Base-by-base conservation (phyloP, 2,113 vertebrate genomes). In the Hystrix brachyura region DNA sequence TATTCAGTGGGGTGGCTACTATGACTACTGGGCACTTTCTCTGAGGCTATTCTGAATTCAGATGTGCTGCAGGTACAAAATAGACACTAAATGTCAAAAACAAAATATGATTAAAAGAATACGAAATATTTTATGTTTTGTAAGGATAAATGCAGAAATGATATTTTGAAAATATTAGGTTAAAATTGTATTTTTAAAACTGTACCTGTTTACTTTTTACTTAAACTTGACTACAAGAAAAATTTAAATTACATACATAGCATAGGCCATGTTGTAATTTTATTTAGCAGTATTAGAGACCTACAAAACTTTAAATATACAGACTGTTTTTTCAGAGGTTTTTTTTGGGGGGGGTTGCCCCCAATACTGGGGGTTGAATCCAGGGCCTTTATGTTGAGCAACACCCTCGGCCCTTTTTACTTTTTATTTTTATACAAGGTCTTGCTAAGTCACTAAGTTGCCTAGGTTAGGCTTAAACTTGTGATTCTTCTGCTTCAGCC, bases 141-240 rank as follows among this genome's bases (percentile, higher is more conserved):
- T 27, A 92, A 93, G 60, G 18, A 69, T 76, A 88, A 82, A 87
- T 84, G 62, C 38, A 19, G 15, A 80, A 84, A 62, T 85, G 51
- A 11, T 78, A 83, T 59, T 94, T 83, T 92, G 64, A 53, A 74
- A 92, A 94, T 60, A 72, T 0, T 80, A 51, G 34, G 17, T 55
- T 79, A 65, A 92, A 78, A 69, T 38, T 67, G 21, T 1, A 92
- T 25, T 46, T 85, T n/a, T 55, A 86, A 90, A 81, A 69, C 25
- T n/a, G 76, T 1, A 85, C 48, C 9, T 55, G 12, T 79, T 59
- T 91, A 46, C 65, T 69, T 65, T 65, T 84, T 15, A 59, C 51
- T 78, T 78, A 84, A 93, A 78, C 29, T 65, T 55, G 55, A 10
- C 23, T 83, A 57, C 12, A 27, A 90, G 53, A 62, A 84, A 64